Conservation (phyloP, 2,888 invertebrate genomes). For the Luperina testacea region DNA sequence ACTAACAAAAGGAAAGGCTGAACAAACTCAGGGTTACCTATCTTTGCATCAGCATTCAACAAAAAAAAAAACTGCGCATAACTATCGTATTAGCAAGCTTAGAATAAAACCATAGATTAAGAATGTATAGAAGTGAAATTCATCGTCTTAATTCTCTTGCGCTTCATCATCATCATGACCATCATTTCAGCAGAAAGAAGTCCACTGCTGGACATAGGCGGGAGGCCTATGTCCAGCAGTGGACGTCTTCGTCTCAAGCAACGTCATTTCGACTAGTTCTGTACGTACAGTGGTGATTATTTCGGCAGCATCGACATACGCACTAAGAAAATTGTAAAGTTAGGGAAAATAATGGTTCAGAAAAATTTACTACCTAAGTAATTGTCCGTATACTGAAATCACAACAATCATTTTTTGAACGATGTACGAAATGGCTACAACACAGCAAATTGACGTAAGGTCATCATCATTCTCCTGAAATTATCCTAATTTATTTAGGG, state of each 20-base stretch:
- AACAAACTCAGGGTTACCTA: constrained; percentile 5
- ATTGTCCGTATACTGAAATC: neutral
- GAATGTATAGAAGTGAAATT: neutral
- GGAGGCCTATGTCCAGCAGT: too few relatives aligned
- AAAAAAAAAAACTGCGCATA: constrained; percentile 30
- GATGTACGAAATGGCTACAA: neutral
- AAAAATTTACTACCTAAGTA: neutral
- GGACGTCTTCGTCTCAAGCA: too few relatives aligned
- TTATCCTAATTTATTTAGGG: too few relatives aligned
- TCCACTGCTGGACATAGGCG: neutral
- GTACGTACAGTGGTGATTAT: too few relatives aligned
- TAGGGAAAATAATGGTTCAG: neutral
- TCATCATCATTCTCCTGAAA: too few relatives aligned
- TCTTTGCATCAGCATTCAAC: neutral
- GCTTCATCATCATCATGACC: too few relatives aligned
- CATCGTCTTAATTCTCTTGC: neutral
- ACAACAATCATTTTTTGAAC: too few relatives aligned
- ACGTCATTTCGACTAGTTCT: too few relatives aligned
- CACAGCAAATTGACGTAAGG: neutral
- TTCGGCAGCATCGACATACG: neutral
- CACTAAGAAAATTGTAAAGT: neutral
- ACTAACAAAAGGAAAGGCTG: constrained; percentile 27
- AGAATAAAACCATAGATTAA: constrained; percentile 19
- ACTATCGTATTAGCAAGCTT: constrained; percentile 41
- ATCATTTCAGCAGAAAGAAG: neutral